Percentiles rank a stretch among this genome's conserved stretches.
phyloP scores from a whole-genome alignment of 2,888 invertebrate species.

The Congeria kusceri region DNA sequence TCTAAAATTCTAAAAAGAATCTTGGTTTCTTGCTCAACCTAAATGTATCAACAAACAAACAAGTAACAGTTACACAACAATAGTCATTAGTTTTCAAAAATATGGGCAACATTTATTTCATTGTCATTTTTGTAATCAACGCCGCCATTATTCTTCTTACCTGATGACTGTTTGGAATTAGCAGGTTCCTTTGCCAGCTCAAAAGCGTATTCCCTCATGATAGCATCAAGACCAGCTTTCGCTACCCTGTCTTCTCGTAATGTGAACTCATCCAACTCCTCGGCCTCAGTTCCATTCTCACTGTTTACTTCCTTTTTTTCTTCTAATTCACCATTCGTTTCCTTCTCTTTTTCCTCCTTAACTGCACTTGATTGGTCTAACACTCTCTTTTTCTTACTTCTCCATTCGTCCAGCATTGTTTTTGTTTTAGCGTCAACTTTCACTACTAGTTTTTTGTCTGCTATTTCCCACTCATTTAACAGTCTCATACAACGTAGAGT shows the following conservation, averaged over 20 bases:
- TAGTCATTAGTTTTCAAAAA: too few relatives aligned
- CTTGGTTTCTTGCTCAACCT: too few relatives aligned
- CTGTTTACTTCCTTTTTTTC: conserved; percentile 70
- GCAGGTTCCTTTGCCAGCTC: conserved; percentile 81
- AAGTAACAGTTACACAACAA: too few relatives aligned
- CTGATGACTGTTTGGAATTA: conserved; percentile 29
- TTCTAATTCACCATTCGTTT: conserved; percentile 70
- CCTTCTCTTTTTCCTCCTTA: conserved; percentile 74
- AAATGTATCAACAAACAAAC: too few relatives aligned
- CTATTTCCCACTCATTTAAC: conserved; percentile 96
- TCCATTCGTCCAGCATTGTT: conserved; percentile 96
- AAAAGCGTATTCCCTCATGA: conserved; percentile 91
- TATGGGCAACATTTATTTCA: too few relatives aligned
- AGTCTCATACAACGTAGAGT: conserved; percentile 96
- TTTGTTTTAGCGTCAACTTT: conserved; percentile 99
- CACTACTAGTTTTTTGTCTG: conserved; percentile 95
- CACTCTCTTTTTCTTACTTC: conserved; percentile 85
- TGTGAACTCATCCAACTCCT: conserved; percentile 87
- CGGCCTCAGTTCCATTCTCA: conserved; percentile 67
- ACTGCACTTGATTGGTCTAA: conserved; percentile 38
- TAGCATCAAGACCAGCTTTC: conserved; percentile 91
- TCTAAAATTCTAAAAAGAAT: too few relatives aligned
- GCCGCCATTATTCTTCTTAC: too few relatives aligned
- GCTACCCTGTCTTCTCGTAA: conserved; percentile 90
- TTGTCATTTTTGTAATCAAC: too few relatives aligned